Evolutionary conservation across 2,113 vertebrate species (phyloP).

Genomic region (Leucoraja erinaceus): DNA sequence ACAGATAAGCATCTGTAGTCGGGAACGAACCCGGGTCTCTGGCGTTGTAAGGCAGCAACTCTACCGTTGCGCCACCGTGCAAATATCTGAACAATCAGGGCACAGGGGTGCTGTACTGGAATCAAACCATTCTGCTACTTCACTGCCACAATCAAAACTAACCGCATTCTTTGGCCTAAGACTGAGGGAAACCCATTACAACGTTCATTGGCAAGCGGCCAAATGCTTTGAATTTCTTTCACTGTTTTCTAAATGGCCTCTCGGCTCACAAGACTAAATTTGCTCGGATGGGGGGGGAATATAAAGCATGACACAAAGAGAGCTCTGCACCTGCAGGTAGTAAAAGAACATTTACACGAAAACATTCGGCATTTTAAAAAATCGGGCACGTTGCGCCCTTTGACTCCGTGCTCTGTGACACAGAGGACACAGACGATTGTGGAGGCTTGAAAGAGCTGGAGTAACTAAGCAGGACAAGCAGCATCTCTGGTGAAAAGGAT

Average conservation of each 20-base stretch:
- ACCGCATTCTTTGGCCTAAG: slow-evolving; percentile 28
- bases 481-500: too few relatives aligned
- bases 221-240: slow-evolving; percentile 29
- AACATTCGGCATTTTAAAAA: background rate
- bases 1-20: too few relatives aligned
- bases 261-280: slow-evolving; percentile 6
- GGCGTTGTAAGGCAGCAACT: too few relatives aligned
- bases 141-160: slow-evolving; percentile 27
- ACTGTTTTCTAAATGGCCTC: slow-evolving; percentile 16
- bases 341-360: slow-evolving; percentile 15
- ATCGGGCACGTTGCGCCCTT: background rate
- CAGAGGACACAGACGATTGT: too few relatives aligned
- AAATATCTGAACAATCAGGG: slow-evolving; percentile 14
- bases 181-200: slow-evolving; percentile 27
- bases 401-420: background rate
- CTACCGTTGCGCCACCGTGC: too few relatives aligned
- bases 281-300: background rate
- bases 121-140: background rate
- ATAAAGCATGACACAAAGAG: background rate
- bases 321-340: slow-evolving; percentile 1
- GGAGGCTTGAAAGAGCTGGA: too few relatives aligned
- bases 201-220: background rate
- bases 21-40: too few relatives aligned
- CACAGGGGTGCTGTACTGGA: background rate
- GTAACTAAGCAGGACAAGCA: too few relatives aligned